Percentiles rank a stretch among this genome's conserved stretches.
Conservation (phyloP, 2,113 vertebrate genomes). For the Dinomys branickii region DNA sequence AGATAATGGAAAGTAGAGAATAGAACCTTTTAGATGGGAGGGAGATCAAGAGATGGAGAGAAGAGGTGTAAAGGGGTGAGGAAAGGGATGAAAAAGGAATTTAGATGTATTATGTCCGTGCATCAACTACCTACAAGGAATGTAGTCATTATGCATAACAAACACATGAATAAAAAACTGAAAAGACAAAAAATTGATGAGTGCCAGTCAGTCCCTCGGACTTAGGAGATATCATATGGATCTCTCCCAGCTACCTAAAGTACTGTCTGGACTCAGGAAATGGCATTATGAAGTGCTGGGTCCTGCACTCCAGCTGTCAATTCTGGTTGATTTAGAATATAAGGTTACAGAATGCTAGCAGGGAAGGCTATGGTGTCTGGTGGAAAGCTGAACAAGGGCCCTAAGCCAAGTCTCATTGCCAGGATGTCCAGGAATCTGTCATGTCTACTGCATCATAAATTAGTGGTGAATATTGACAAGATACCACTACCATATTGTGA, state of each 20-base stretch:
- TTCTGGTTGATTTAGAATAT: constrained; percentile 5
- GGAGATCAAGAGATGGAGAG: not conserved
- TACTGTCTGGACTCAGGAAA: constrained; percentile 11
- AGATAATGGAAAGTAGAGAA: not conserved
- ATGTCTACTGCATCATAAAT: constrained; percentile 15
- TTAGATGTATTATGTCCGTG: not conserved
- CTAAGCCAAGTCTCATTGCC: constrained; percentile 13
- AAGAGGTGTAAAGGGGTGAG: not conserved
- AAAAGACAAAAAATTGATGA: not conserved
- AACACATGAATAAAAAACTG: not conserved
- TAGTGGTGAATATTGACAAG: not conserved
- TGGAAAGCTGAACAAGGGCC: not conserved
- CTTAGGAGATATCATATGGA: not conserved
- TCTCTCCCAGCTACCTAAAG: constrained; percentile 40
- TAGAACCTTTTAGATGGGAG: not conserved
- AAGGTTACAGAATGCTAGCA: not conserved
- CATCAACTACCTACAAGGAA: not conserved
- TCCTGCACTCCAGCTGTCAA: not conserved
- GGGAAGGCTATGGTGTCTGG: not conserved
- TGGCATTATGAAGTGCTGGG: not conserved
- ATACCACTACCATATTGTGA: not conserved
- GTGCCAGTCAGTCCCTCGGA: not conserved
- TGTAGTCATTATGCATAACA: not conserved
- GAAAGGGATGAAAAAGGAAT: not conserved
- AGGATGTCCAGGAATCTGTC: not conserved